A percentile compares a stretch with the other conserved stretches of the same genome.
These are phyloP conservation scores for Novumbra hubbsi DNA, from an alignment of 2,797 vertebrate species.

Conservation along the genomic window DNA sequence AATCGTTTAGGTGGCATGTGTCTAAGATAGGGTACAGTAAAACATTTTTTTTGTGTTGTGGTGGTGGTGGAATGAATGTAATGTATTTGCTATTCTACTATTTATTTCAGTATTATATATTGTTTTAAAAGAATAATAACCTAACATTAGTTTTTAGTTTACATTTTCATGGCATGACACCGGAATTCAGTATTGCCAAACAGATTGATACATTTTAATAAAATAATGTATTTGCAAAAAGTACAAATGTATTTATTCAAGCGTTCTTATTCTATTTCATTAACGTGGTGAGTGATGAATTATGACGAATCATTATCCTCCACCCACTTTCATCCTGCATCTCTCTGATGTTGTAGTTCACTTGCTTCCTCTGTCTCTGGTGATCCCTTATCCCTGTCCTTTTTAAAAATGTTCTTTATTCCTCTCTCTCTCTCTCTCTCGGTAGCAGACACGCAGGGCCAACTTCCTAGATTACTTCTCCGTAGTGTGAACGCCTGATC, in stretches of 20 bases:
- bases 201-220: too few species aligned
- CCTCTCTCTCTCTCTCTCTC: background rate
- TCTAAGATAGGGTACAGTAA: conserved; percentile 30
- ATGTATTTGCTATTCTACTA: background rate
- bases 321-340: background rate
- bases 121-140: background rate
- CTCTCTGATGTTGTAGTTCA: background rate
- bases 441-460: background rate
- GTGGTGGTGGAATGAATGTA: too few species aligned
- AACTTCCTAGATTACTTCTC: background rate
- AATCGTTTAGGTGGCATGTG: conserved; percentile 17
- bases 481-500: conserved; percentile 57
- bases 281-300: background rate
- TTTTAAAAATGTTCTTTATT: background rate
- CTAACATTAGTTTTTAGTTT: background rate
- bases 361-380: background rate
- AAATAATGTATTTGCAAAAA: background rate
- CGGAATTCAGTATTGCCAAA: background rate
- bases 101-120: background rate
- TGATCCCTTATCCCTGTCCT: background rate
- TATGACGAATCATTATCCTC: background rate
- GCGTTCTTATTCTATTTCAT: background rate
- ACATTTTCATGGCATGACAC: background rate
- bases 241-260: background rate
- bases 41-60: conserved; percentile 18